These are phyloP conservation scores for Crax fasciolata DNA, from an alignment of 2,797 vertebrate genomes.

Conservation along the genomic window DNA sequence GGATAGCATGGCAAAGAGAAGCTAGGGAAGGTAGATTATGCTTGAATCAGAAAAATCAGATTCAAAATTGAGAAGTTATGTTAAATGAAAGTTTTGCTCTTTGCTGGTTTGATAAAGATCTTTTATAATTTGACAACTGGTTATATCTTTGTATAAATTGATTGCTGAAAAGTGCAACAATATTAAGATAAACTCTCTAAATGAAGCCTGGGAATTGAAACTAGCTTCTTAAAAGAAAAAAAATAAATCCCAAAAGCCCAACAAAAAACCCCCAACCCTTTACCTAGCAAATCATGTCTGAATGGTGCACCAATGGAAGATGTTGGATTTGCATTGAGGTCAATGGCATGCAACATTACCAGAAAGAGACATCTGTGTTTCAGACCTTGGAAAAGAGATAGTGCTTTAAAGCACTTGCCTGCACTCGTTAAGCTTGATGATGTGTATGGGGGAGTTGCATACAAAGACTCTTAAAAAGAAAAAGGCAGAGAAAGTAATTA, in stretches of 20 bases:
- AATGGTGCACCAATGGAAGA: background rate
- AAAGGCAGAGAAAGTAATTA: constrained; percentile 39
- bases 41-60: background rate
- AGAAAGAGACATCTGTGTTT: constrained; percentile 81
- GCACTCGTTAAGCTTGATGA: constrained; percentile 56
- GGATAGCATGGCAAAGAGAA: background rate
- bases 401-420: constrained; percentile 75
- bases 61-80: background rate
- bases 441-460: constrained; percentile 71
- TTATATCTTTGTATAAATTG: background rate
- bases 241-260: background rate
- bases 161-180: background rate
- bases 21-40: background rate
- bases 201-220: background rate
- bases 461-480: constrained; percentile 43
- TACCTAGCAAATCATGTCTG: constrained; percentile 45
- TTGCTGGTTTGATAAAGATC: background rate
- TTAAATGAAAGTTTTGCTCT: background rate
- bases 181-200: background rate
- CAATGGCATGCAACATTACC: constrained; percentile 69
- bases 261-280: background rate
- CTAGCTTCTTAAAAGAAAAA: background rate
- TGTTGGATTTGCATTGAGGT: constrained; percentile 56
- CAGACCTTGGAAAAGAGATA: constrained; percentile 74
- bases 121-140: background rate